Evolutionary conservation across 2,888 invertebrate genomes (phyloP).

Genomic region (Microctonus aethiopoides): DNA sequence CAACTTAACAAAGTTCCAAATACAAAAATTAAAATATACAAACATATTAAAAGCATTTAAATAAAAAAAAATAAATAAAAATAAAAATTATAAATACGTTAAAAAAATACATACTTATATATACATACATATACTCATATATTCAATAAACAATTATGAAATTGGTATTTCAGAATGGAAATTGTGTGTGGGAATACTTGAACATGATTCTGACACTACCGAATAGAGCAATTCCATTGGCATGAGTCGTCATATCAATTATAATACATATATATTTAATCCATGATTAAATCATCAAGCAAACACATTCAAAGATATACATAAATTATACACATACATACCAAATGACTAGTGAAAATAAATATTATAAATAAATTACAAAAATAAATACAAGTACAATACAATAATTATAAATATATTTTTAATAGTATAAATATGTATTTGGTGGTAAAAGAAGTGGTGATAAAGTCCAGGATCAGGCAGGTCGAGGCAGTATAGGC

Average conservation of each 20-base stretch:
- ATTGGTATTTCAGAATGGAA: not conserved
- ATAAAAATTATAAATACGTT: too few relatives aligned
- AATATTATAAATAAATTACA: too few relatives aligned
- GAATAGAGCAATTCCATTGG: not conserved
- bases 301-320: too few relatives aligned
- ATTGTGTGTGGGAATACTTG: not conserved
- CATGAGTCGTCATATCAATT: constrained; percentile 7
- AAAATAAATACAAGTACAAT: too few relatives aligned
- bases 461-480: constrained; percentile 33
- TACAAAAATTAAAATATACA: not conserved
- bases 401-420: too few relatives aligned
- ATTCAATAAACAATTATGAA: constrained; percentile 13
- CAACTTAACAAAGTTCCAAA: too few relatives aligned
- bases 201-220: not conserved
- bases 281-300: too few relatives aligned
- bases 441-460: constrained; percentile 9
- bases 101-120: too few relatives aligned
- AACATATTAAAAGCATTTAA: not conserved
- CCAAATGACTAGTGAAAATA: too few relatives aligned
- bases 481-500: constrained; percentile 8
- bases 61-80: too few relatives aligned
- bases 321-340: not conserved
- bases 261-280: constrained; percentile 1
- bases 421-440: too few relatives aligned
- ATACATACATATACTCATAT: not conserved